phyloP scores from a whole-genome alignment of 2,113 vertebrate genomes.

The Lepus timidus region DNA sequence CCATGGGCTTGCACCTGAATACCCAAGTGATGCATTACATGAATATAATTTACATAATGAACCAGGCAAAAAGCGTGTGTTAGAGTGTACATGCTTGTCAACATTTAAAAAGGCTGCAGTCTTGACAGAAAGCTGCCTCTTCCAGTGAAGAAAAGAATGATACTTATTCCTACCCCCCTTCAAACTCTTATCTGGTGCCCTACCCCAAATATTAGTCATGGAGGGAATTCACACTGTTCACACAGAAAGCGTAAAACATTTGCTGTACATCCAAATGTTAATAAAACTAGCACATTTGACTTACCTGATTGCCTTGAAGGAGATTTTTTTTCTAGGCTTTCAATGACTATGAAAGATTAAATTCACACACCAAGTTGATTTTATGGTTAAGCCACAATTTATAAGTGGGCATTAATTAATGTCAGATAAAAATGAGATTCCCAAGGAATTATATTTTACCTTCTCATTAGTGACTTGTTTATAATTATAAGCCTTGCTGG shows the following conservation, averaged over 20 bases:
- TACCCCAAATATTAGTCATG: neutral
- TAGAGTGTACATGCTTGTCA: conserved; percentile 74
- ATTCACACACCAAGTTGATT: conserved; percentile 76
- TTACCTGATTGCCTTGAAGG: neutral
- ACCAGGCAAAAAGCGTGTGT: conserved; percentile 71
- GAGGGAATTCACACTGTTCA: neutral
- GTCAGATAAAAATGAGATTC: conserved; percentile 85
- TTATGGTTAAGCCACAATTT: conserved; percentile 80
- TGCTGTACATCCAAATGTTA: accelerated
- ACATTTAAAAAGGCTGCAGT: conserved; percentile 75
- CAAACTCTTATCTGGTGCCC: neutral
- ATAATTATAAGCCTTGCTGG: conserved; percentile 86
- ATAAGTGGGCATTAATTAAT: conserved; percentile 85
- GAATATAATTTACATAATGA: conserved; percentile 82
- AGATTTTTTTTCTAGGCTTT: conserved; percentile 49
- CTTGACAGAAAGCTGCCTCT: conserved; percentile 77
- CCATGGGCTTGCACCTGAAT: conserved; percentile 83
- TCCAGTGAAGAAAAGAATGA: conserved; percentile 65
- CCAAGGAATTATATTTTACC: conserved; percentile 84
- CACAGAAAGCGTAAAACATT: neutral
- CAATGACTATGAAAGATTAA: conserved; percentile 72
- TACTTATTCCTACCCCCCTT: conserved; percentile 37
- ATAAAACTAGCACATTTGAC: conserved; percentile 11
- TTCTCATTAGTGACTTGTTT: conserved; percentile 83
- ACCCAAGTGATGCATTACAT: conserved; percentile 68